These are phyloP conservation scores for Scolanthus callimorphus DNA, from an alignment of 92 coral and sea anemone species.

Conservation along the genomic window DNA sequence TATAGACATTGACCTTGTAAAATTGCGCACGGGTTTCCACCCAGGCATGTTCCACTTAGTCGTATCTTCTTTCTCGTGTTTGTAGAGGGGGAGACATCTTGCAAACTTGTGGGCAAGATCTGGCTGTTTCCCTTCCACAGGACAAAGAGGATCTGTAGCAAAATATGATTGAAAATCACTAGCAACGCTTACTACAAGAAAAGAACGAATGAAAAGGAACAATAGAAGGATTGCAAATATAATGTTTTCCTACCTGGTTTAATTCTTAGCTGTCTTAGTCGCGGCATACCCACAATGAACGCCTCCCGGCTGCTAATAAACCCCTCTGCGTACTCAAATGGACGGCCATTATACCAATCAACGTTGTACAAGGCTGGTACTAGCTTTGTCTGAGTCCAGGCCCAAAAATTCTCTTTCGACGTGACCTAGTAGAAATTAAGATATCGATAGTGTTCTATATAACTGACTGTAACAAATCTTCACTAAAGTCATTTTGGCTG, in stretches of 20 bases:
- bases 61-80: constrained; percentile 31
- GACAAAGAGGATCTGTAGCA: constrained; percentile 48
- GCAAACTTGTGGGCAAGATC: constrained; percentile 40
- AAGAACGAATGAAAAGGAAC: too few relatives aligned
- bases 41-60: constrained; percentile 68
- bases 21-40: constrained; percentile 59
- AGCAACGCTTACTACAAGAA: too few relatives aligned
- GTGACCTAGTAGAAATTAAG: too few relatives aligned
- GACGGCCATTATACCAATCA: constrained; percentile 54
- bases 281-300: constrained; percentile 68
- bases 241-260: too few relatives aligned
- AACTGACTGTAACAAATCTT: too few relatives aligned
- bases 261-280: constrained; percentile 55
- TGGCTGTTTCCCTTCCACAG: constrained; percentile 35
- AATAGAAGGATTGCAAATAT: too few relatives aligned
- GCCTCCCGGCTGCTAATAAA: constrained; percentile 58
- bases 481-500: too few relatives aligned
- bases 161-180: too few relatives aligned
- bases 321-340: constrained; percentile 53
- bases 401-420: constrained; percentile 43
- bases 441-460: too few relatives aligned
- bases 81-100: constrained; percentile 65
- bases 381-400: constrained; percentile 41
- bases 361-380: constrained; percentile 50
- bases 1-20: constrained; percentile 35